These are phyloP conservation scores for Cairina moschata DNA, from an alignment of 2,113 vertebrate species.

Conservation along the genomic window DNA sequence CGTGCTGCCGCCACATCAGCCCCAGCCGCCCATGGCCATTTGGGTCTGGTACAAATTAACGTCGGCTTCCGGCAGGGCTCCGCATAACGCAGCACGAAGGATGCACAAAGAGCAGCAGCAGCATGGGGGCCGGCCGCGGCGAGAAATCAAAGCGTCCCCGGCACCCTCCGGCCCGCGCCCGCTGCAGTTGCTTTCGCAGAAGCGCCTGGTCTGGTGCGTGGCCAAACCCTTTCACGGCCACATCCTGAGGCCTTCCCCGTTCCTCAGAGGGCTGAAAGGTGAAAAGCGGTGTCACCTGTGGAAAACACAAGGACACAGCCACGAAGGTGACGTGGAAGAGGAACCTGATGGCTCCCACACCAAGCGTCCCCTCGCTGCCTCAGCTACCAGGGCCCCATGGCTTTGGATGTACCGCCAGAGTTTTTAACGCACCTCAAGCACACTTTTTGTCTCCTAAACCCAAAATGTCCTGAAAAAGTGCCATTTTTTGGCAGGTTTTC, in stretches of 20 bases:
- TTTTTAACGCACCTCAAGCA: neutral
- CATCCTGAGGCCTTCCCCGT: too few species aligned
- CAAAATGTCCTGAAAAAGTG: neutral
- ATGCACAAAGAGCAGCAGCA: neutral
- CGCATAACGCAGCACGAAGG: accelerated
- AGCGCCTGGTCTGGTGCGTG: too few species aligned
- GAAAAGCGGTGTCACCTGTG: accelerated
- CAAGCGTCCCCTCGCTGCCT: too few species aligned
- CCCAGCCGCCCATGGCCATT: accelerated
- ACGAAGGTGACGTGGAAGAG: too few species aligned
- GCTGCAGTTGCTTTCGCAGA: accelerated
- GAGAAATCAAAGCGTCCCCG: neutral
- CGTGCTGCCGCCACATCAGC: accelerated
- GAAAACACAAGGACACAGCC: accelerated
- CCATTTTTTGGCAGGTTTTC: neutral
- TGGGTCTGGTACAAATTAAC: neutral
- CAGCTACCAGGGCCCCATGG: neutral
- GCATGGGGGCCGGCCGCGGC: neutral
- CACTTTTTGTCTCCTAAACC: neutral
- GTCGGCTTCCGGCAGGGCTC: neutral
- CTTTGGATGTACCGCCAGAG: neutral
- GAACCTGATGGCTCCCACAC: too few species aligned
- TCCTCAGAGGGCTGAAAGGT: too few species aligned
- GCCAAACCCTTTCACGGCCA: neutral
- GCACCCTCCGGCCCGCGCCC: neutral